Base-by-base conservation (phyloP, 2,888 invertebrate genomes). In the Actias luna region DNA sequence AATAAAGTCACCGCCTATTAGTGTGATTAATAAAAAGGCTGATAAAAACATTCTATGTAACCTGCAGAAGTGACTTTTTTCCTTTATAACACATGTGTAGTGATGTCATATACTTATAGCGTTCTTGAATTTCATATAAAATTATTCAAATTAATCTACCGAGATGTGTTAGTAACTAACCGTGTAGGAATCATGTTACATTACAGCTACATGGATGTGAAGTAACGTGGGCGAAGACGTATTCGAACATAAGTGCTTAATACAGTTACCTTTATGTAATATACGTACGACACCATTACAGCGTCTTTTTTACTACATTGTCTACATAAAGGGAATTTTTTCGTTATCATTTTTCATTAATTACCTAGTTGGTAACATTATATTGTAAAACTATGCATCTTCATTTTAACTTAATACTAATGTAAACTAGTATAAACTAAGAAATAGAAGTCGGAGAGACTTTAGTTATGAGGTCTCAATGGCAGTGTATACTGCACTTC, bases 201-300 rank as follows among this genome's bases (percentile, higher is more conserved):
- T 59, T 27, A 42, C 42, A 60, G 8, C 5, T 31, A 31, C n/a
- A 46, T 50, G 46, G 29, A 50, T 22, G 46, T 50, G 22, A 33
- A 60, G 27, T 14, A 50, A 46, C 50, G 60, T 50, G 22, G 18
- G 42, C 10, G 39, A 35, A 61, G 42, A 39, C 29, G 58, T 42
- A 62, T 58, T 22, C 58, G 58, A 62, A 62, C 29, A 31, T 62
- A 58, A 58, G 57, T 62, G 62, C 46, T 22, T 58, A 42, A 42
- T 58, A 62, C 4, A 18, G 18, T 18, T 25, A 61, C 39, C 14
- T 22, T 58, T 57, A 58, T 14, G 27, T 42, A 18, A 18, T 57
- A 57, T 61, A 57, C 58, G 42, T 25, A 29, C n/a, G 22, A 39
- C n/a, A 39, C 8, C 29, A 7, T 18, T 31, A 27, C 18, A n/a